Percentiles rank a stretch among this genome's conserved stretches.
phyloP scores from a whole-genome alignment of 2,888 invertebrate genomes.

The Pammene aurita region DNA sequence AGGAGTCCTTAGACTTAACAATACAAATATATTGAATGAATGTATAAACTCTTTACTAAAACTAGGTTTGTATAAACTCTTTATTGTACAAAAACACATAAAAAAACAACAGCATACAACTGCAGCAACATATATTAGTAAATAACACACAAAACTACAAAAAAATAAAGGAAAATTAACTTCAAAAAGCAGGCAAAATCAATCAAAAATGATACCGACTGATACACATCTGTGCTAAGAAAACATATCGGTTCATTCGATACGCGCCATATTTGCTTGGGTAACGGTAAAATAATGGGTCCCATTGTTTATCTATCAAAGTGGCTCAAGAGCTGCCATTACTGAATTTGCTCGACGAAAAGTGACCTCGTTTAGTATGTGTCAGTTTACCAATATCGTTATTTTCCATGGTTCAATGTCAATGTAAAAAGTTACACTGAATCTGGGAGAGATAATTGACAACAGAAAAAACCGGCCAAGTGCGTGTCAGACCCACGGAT shows the following conservation, averaged over 20 bases:
- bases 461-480: no score
- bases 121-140: no score
- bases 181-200: background rate
- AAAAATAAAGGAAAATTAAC: background rate
- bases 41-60: no score
- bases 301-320: constrained; percentile 45
- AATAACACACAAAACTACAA: no score
- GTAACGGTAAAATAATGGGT: constrained; percentile 34
- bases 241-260: constrained; percentile 35
- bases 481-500: no score
- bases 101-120: no score
- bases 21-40: no score
- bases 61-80: no score
- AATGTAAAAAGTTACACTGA: background rate
- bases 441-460: no score
- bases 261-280: constrained; percentile 31
- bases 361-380: constrained; percentile 22
- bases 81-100: no score
- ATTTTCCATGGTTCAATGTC: background rate
- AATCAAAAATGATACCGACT: background rate
- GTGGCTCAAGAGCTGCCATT: constrained; percentile 48
- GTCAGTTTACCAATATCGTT: constrained; percentile 19
- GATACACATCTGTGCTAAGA: background rate
- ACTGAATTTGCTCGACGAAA: constrained; percentile 45
- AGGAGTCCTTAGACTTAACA: no score